Evolutionary conservation across 1,140 invertebrate species (phyloP), one percentile per base, ranked within the genome.

Genomic region (Aricia agestis): DNA sequence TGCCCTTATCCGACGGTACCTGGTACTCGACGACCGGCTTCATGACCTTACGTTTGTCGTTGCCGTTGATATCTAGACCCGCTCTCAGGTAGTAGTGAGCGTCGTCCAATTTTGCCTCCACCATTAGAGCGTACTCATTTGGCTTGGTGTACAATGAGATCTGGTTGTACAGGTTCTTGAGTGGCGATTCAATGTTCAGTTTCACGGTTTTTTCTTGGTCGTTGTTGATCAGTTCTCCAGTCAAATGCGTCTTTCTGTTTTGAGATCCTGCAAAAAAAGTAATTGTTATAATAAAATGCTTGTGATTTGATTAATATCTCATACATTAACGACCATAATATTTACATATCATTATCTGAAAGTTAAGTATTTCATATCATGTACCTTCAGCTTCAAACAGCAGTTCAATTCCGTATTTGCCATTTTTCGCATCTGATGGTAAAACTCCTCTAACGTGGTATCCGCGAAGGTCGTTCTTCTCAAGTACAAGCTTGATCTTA

Each of bases 11-110:
- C 72, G 93, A 90, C 2, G 95, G 94, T 61, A 94, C 72, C 81
- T 93, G 92, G 78, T 95, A 95, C 78, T 96, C 94, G 18, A 97
- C 85, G 0, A 96, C 77, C 0, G 96, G 96, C 70, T 93, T 94
- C 81, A 95, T 96, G 5, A 94, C 93, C 32, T 81, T 74, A 67
- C 87, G 83, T 32, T 82, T 79, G 0, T 90, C 88, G 63, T 87
- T 87, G 10, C 94, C 94, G 66, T 92, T 92, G 5, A 94, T 90
- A 4, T 89, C 80, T n/a, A 96, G 89, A 0, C 95, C 95, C 59
- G 93, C 83, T 79, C 94, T 94, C 2, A 89, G 93, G 66, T 87
- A 94, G 45, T 94, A 95, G 25, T 94, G 91, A 0, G 91, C 81
- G 0, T 91, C 87, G 74, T 96, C 95, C 65, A 94, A 87, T 3